Evolutionary conservation across 2,888 invertebrate species (phyloP), one percentile per base, ranked within the genome.

Genomic region (Sarcophaga variegata): DNA sequence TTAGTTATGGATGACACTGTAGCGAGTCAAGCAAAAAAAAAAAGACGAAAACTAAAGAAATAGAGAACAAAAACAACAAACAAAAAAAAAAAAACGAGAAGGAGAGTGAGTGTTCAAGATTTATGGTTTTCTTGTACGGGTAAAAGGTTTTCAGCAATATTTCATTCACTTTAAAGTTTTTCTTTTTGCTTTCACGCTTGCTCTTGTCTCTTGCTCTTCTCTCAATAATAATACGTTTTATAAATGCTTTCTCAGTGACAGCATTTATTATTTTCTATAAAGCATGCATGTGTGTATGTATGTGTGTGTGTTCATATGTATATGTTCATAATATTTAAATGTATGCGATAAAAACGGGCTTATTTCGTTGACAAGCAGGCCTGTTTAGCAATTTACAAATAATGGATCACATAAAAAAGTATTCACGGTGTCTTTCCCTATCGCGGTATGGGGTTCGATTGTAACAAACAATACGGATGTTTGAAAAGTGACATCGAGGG

Each of bases 1-100:
- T 83, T 72, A 63, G 63, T 81, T 83, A 69, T 81, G 62, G 64
- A 25, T 72, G 66, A 47, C 77, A 54, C 54, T 54, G 54, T 54
- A 54, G 14, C 54, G 10, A 54, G 17, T 54, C 54, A 54, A 54
- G 17, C 17, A 54, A 54, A 54, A 54, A 12, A 54, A 12, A 49
- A 49, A 54, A 12, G 1, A 20, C 20, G 20, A 22, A 49, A 49
- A 12, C 17, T 54, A 2, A 17, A 54, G 54, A 54, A 54, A 3
- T 1, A 0, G 14, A 54, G 5, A 54, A 54, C 17, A 54, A 54
- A 54, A 17, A 17, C 54, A 14, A 14, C 1, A 11, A 4, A 2
- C 1, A 37, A 10, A 2, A 37, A 6, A 37, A 37, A 37, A 37
- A 37, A 6, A 37, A 8, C 2, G 6, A 37, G 6, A 37, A 37